Base-by-base conservation (phyloP, 1,140 invertebrate genomes). In the Thereuonema tuberculata region DNA sequence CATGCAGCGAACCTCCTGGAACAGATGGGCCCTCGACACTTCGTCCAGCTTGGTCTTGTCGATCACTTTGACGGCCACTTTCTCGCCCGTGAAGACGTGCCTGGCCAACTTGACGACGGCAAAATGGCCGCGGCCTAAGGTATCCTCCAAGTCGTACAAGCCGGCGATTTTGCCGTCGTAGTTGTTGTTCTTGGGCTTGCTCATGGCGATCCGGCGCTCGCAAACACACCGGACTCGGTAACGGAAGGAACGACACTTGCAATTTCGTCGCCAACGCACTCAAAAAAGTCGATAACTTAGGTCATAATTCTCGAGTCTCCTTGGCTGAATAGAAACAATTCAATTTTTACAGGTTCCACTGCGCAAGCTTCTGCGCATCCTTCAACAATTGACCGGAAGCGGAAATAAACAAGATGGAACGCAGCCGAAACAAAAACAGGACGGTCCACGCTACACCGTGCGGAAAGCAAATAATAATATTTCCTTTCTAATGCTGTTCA, bases 81-180 rank as follows among this genome's bases (percentile, higher is more conserved):
- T 94, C 78, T 97, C 93, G n/a, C 94, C 94, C 46, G 96, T 99
- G 74, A 99, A 98, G 47, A 99, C 95, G 81, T 99, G 97, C 63
- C 89, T 79, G 12, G 97, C 97, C 62, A 97, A 76, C 80, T 99
- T 99, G 23, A 99, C 97, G 53, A 99, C 93, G 59, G 96, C 96
- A 81, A 98, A 99, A 78, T 99, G 94, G 49, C 94, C 95, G 60
- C 74, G 73, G 14, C 90, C 91, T 17, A 95, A 76, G 0, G 93
- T 98, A 72, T 96, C 88, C 72, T 95, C 89, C 67, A 98, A 78
- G 75, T 98, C 93, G 72, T 98, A 98, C 31, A 97, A 80, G 50
- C 93, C 93, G 67, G 93, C 93, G 70, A 98, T 97, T 80, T 94
- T 94, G 47, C 77, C 76, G 68, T 89, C 85, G 76, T 90, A 62